Percentiles rank a stretch among this genome's conserved stretches.
Evolutionary conservation across 2,888 invertebrate species (phyloP).

Genomic region (Cremastinae sp.): DNA sequence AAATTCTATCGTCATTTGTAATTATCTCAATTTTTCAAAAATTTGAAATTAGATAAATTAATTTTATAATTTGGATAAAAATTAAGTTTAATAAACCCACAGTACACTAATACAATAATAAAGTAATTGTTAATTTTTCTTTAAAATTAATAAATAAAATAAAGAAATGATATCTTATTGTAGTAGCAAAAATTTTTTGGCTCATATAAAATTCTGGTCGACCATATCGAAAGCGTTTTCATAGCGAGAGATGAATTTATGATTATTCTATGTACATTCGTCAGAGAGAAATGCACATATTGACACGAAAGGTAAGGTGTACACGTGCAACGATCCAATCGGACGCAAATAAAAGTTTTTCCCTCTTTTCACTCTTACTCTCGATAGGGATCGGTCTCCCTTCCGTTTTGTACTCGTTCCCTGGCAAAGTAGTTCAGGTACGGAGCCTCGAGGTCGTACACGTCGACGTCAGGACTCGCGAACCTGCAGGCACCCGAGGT

Average conservation of each 20-base stretch:
- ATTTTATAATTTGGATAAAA: too few relatives aligned
- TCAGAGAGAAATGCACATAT: neutral
- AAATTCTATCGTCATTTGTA: too few relatives aligned
- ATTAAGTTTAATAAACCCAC: too few relatives aligned
- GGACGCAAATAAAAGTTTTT: conserved; percentile 42
- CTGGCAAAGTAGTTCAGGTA: conserved; percentile 49
- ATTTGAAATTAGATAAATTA: too few relatives aligned
- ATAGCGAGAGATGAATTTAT: neutral
- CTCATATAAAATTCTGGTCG: too few relatives aligned
- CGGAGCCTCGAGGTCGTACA: conserved; percentile 39
- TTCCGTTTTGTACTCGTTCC: neutral
- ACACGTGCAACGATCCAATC: conserved; percentile 9
- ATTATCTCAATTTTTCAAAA: too few relatives aligned
- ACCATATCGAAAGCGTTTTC: too few relatives aligned
- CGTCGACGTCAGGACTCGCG: conserved; percentile 42
- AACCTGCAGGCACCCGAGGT: conserved; percentile 38
- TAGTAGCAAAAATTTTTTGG: too few relatives aligned
- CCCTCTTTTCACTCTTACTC: conserved; percentile 49
- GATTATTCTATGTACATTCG: neutral
- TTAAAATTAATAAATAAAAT: too few relatives aligned
- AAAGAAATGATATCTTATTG: too few relatives aligned
- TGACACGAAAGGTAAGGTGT: conserved; percentile 2
- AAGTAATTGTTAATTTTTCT: too few relatives aligned
- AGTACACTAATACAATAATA: too few relatives aligned
- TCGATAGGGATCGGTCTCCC: conserved; percentile 37